Evolutionary conservation across 2,797 vertebrate genomes (phyloP).

Genomic region (Gila robusta): DNA sequence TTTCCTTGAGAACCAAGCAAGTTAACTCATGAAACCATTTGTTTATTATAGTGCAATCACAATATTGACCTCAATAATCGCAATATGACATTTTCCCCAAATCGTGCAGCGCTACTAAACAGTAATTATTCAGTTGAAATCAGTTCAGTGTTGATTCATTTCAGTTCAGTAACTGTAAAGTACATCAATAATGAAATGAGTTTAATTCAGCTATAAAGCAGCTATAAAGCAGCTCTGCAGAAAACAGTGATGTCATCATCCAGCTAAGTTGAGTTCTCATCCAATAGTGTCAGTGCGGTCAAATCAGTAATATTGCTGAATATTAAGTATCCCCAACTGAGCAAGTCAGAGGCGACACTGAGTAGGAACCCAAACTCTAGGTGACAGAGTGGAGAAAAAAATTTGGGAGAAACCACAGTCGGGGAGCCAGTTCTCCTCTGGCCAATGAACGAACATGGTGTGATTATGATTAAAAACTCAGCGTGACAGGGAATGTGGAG

Average conservation of each 20-base stretch:
- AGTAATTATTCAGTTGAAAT: background rate
- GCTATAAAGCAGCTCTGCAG: background rate
- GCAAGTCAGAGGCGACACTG: background rate
- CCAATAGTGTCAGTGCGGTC: background rate
- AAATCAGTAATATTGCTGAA: background rate
- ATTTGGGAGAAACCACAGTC: background rate
- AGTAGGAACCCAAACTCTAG: background rate
- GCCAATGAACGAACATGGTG: background rate
- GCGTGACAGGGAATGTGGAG: background rate
- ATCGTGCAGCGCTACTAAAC: background rate
- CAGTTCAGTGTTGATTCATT: background rate
- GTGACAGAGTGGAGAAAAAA: background rate
- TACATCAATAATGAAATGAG: background rate
- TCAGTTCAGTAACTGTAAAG: background rate
- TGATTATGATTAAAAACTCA: background rate
- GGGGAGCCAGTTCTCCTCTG: background rate
- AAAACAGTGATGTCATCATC: background rate
- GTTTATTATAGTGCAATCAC: too few species aligned
- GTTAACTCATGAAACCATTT: too few species aligned
- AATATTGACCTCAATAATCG: too few species aligned
- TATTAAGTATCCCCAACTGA: background rate
- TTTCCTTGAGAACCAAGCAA: too few species aligned
- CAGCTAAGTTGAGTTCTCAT: background rate
- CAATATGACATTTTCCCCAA: too few species aligned
- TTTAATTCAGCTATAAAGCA: background rate